Evolutionary conservation across 1,140 invertebrate species (phyloP), one percentile per base, ranked within the genome.

Genomic region (Galendromus occidentalis): DNA sequence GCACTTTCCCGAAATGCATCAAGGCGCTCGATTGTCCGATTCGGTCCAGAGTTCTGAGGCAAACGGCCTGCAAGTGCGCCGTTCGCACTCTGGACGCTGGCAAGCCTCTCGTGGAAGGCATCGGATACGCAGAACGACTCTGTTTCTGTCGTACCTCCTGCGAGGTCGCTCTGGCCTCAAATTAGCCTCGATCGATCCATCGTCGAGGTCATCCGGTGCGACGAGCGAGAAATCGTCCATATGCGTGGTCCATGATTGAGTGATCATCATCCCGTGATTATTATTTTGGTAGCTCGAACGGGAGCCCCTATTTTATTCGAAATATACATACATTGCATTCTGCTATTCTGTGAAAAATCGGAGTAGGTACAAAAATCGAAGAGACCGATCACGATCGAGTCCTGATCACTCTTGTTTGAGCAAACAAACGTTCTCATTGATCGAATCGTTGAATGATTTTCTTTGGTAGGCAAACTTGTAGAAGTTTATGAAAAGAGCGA

Each of bases 401-500:
- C n/a, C n/a, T n/a, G 33, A 4, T 9, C 25, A 59, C 14, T 59
- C 51, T 17, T 59, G 51, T 33, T 59, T 59, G 22, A 59, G 14
- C n/a, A 59, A 20, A 33, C 51, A 59, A 2, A 59, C 22, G 51
- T 59, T 59, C 20, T 59, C 22, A 22, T 59, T 59, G 51, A 59
- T 59, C 6, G 51, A 59, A 14, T 59, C 51, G 22, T 59, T 59
- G 51, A 59, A 25, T 9, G 51, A 59, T 25, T 70, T 64, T 70
- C 76, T 76, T 70, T 86, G 80, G 69, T 89, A 89, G 0, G 85
- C 85, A 71, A 86, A 84, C 66, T 83, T 81, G 73, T 92, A 94
- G 76, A 93, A 94, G 75, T 92, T 90, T 67, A 88, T 85, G 74
- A 94, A 94, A 25, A 94, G 81, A 0, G 87, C 81, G 71, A 92